Evolutionary conservation across 1,140 invertebrate species (phyloP).

Genomic region (Trachymyrmex cornetzi): DNA sequence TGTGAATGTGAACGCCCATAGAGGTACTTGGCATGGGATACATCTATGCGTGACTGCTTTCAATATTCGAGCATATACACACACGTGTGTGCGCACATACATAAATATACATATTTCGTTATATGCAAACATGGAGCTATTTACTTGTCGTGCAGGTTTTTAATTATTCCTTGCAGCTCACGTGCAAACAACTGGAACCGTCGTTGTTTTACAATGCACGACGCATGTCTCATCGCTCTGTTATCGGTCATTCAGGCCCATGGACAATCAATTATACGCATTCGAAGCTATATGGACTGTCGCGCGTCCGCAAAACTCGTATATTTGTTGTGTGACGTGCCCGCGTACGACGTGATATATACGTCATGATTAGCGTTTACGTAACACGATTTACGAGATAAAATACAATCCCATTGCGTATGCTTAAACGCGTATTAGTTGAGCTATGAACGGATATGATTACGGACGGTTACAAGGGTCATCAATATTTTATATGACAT

Average conservation of each 20-base stretch:
- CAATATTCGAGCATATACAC: background rate
- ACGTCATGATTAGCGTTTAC: constrained; percentile 53
- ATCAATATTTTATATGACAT: constrained; percentile 65
- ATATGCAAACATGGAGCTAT: background rate
- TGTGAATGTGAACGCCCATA: constrained; percentile 20
- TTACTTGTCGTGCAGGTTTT: constrained; percentile 5
- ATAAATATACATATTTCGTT: background rate
- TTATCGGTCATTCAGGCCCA: constrained; percentile 40
- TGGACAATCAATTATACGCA: constrained; percentile 39
- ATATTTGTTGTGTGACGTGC: constrained; percentile 18
- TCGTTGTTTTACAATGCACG: constrained; percentile 17
- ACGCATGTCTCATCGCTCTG: constrained; percentile 11
- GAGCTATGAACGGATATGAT: constrained; percentile 52
- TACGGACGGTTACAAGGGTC: constrained; percentile 57
- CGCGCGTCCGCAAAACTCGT: constrained; percentile 34
- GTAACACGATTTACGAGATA: constrained; percentile 59
- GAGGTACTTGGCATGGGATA: constrained; percentile 17
- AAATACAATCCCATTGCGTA: constrained; percentile 62
- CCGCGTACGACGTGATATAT: constrained; percentile 13
- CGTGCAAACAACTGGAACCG: background rate
- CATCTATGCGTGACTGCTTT: constrained; percentile 37
- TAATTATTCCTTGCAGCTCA: constrained; percentile 46
- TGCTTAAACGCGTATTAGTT: constrained; percentile 59
- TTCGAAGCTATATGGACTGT: constrained; percentile 38
- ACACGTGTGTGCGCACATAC: too few relatives aligned